Base-by-base conservation (phyloP, 2,888 invertebrate species). In the Lithosia quadra region DNA sequence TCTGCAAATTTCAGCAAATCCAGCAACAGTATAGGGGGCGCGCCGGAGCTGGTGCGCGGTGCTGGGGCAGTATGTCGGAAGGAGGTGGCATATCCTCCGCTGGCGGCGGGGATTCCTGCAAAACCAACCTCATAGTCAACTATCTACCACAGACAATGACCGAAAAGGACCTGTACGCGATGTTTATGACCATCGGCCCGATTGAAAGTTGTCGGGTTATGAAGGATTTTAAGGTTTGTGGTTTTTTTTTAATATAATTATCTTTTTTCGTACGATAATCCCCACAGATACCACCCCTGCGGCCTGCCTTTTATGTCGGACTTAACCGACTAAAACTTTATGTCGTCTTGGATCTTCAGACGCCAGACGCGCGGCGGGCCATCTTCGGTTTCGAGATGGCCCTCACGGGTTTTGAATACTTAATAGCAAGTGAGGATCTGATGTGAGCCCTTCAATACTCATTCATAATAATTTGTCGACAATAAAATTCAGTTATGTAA, bases 131-230 rank as follows among this genome's bases (percentile, higher is more conserved):
- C 82, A 99, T 99, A 81, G 97, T 99, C 86, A 99, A 99, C 95
- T 99, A 99, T 92, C 96, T 99, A 84, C 99, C 99, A 39, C 99
- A 99, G 94, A 97, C 97, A 84, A 97, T 99, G 96, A 98, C 98
- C 2, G 99, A 99, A 90, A 97, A 98, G 88, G 98, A 99, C 86
- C 96, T 99, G 69, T 97, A 97, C 88, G 97, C 97, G 77, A 97
- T 99, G 95, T 99, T 99, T 91, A 96, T 97, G 82, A 97, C 97
- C 66, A 97, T 98, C 81, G 99, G 99, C 63, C 97, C 98, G 28
- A 96, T 99, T 61, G 98, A 98, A 88, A 98, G 97, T 82, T 98
- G 98, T 90, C 96, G 98, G 83, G 98, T 99, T 83, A 98, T 98
- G 98, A 97, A 97, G 92, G 98, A 98, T 89, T 97, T 97, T 90